A percentile compares a stretch with the other conserved stretches of the same genome.
These are phyloP conservation scores for Scaptodrosophila lebanonensis DNA, from an alignment of 1,140 invertebrate genomes.

Conservation along the genomic window DNA sequence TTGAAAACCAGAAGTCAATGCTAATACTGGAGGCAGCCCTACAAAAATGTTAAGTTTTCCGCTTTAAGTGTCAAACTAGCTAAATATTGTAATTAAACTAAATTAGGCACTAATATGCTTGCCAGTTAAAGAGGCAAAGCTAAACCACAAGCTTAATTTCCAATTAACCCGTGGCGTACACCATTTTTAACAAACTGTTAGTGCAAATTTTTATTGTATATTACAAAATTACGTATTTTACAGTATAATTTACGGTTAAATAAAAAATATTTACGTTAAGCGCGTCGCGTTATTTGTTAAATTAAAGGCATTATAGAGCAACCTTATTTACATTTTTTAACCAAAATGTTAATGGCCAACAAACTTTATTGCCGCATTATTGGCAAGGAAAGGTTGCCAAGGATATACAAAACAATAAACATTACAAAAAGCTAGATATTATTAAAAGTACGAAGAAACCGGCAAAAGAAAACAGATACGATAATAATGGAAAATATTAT, in stretches of 20 bases:
- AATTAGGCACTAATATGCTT: constrained; percentile 39
- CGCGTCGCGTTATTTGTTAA: no score
- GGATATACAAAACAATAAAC: not conserved
- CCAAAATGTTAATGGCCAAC: not conserved
- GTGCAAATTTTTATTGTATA: constrained; percentile 66
- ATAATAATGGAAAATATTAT: no score
- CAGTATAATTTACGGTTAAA: no score
- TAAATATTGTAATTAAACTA: constrained; percentile 71
- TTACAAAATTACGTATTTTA: no score
- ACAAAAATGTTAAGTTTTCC: constrained; percentile 75
- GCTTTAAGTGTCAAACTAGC: constrained; percentile 76
- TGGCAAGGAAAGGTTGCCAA: no score
- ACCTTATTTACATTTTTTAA: no score
- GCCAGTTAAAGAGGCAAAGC: constrained; percentile 35
- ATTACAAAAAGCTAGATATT: not conserved
- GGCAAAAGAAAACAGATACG: no score
- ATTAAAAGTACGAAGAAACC: no score
- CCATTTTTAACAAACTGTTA: constrained; percentile 66
- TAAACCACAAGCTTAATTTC: constrained; percentile 35
- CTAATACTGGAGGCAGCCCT: constrained; percentile 44
- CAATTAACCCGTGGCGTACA: constrained; percentile 24
- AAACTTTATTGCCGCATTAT: not conserved
- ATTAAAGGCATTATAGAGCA: no score
- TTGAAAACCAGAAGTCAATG: constrained; percentile 51
- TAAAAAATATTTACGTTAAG: not conserved